Percentiles rank a stretch among this genome's conserved stretches.
These are phyloP conservation scores for Sebastiscus albofasciatus DNA, from an alignment of 2,797 vertebrate genomes.

Conservation along the genomic window DNA sequence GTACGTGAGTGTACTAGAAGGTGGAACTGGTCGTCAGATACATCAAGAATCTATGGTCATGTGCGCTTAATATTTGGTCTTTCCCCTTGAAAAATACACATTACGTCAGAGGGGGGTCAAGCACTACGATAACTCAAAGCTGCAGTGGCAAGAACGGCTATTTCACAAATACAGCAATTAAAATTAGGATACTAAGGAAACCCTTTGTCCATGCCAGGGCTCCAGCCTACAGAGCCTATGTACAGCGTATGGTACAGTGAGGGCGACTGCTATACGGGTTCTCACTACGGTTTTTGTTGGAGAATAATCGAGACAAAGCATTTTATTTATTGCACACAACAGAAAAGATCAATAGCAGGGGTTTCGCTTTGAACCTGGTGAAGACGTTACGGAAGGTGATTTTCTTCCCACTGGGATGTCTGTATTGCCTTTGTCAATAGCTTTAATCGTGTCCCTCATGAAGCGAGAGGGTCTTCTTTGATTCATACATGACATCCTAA, in stretches of 20 bases:
- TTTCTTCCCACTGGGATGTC: neutral
- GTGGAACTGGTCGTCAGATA: slow-evolving; percentile 9
- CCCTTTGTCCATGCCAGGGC: slow-evolving; percentile 49
- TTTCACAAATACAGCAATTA: slow-evolving; percentile 67
- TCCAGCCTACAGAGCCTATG: slow-evolving; percentile 58
- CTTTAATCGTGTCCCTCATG: neutral
- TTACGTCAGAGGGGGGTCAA: slow-evolving; percentile 47
- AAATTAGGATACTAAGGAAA: slow-evolving; percentile 49
- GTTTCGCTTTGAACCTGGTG: slow-evolving; percentile 15
- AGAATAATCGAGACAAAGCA: slow-evolving; percentile 25
- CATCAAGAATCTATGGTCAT: slow-evolving; percentile 21
- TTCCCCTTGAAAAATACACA: slow-evolving; percentile 53
- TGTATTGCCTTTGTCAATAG: neutral
- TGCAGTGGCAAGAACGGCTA: slow-evolving; percentile 59
- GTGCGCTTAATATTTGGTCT: slow-evolving; percentile 44
- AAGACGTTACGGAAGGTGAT: slow-evolving; percentile 4
- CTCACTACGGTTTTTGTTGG: slow-evolving; percentile 7
- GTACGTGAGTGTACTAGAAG: slow-evolving; percentile 1
- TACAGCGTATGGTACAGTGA: slow-evolving; percentile 66
- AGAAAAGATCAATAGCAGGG: slow-evolving; percentile 25
- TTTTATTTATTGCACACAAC: slow-evolving; percentile 70
- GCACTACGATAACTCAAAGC: slow-evolving; percentile 59
- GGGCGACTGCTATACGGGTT: slow-evolving; percentile 16
- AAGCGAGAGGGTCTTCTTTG: neutral
- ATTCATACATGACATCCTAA: neutral